phyloP scores from a whole-genome alignment of 2,888 invertebrate genomes.

The Limenitis camilla region DNA sequence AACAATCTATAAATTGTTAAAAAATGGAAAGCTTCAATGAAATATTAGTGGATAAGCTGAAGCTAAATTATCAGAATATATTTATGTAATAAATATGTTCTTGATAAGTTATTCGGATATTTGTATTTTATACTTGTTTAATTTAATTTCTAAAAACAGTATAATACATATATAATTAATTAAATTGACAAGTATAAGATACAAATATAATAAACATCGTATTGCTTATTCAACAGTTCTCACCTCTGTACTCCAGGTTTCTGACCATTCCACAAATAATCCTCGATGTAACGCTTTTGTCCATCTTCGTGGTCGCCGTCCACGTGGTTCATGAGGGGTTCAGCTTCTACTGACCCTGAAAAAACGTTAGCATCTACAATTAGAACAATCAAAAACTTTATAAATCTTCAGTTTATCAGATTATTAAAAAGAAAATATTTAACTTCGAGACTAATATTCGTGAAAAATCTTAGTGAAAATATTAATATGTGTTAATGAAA shows the following conservation, averaged over 20 bases:
- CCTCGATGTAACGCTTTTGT: slow-evolving; percentile 65
- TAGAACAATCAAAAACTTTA: no score
- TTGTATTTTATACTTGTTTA: slow-evolving; percentile 14
- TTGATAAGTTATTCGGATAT: neutral
- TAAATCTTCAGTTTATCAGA: no score
- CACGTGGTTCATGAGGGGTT: slow-evolving; percentile 82
- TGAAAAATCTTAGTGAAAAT: no score
- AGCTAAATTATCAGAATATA: slow-evolving; percentile 25
- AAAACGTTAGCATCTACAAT: no score
- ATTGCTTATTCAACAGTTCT: slow-evolving; percentile 25
- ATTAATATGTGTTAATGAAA: no score
- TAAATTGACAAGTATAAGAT: slow-evolving; percentile 13
- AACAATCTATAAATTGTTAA: slow-evolving; percentile 58
- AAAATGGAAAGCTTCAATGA: slow-evolving; percentile 48
- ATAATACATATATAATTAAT: no score
- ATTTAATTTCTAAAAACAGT: no score
- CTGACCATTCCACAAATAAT: slow-evolving; percentile 68
- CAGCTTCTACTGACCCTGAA: slow-evolving; percentile 79
- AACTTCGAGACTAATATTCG: no score
- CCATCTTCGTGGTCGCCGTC: slow-evolving; percentile 70
- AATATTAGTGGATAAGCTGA: slow-evolving; percentile 44
- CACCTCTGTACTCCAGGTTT: slow-evolving; percentile 68
- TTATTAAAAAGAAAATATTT: no score
- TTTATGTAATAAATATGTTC: neutral
- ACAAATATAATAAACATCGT: neutral